These are phyloP conservation scores for Escarpia spicata DNA, from an alignment of 2,888 invertebrate species.

Conservation along the genomic window DNA sequence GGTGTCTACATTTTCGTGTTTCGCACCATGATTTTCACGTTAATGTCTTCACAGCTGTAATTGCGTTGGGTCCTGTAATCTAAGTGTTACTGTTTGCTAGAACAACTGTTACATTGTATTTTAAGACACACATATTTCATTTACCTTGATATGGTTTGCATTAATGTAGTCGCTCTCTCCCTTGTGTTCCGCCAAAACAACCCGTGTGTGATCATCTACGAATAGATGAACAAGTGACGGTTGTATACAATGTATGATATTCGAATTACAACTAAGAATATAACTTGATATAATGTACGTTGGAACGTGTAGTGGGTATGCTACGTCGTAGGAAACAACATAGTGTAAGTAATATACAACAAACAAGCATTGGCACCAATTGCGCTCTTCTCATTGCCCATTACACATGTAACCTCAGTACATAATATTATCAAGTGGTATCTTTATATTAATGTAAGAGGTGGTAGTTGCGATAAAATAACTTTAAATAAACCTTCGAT, in stretches of 20 bases:
- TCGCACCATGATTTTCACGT: too few species aligned
- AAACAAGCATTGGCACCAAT: too few species aligned
- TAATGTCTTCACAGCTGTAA: too few species aligned
- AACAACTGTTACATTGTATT: too few species aligned
- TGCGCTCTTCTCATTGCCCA: neutral
- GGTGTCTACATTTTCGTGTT: too few species aligned
- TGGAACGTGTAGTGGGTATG: neutral
- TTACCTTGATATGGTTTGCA: neutral
- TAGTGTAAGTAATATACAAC: too few species aligned
- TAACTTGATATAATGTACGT: neutral
- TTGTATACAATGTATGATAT: neutral
- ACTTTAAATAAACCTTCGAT: too few species aligned
- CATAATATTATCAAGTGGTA: too few species aligned
- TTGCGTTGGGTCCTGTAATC: too few species aligned
- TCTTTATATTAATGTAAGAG: too few species aligned
- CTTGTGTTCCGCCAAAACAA: neutral
- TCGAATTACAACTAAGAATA: neutral
- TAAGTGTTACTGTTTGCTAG: too few species aligned
- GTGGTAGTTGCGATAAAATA: too few species aligned
- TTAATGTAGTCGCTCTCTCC: neutral
- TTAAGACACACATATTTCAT: neutral
- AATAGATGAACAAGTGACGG: neutral
- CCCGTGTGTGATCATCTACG: neutral
- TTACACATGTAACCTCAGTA: neutral
- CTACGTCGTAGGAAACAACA: neutral